Percentiles rank a stretch among this genome's conserved stretches.
phyloP scores from a whole-genome alignment of 2,113 vertebrate genomes.

The Carassius gibelio region DNA sequence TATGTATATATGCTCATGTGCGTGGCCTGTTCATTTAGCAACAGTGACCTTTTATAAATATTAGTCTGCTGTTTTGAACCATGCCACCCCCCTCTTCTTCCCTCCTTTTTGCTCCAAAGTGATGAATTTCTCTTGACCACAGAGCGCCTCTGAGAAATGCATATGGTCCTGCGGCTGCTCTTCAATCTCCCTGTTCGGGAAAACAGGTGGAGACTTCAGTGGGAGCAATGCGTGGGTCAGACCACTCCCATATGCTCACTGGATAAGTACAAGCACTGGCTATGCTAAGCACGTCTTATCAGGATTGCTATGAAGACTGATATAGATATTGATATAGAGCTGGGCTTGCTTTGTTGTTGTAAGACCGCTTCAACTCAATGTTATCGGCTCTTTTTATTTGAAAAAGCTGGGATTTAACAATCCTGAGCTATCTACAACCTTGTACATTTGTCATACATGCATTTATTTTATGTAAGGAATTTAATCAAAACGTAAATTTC shows the following conservation, averaged over 20 bases:
- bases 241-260: slow-evolving; percentile 73
- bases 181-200: slow-evolving; percentile 73
- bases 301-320: not conserved
- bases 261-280: slow-evolving; percentile 29
- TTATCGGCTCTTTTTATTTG: not conserved
- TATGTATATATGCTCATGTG: slow-evolving; percentile 31
- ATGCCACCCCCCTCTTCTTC: slow-evolving; percentile 63
- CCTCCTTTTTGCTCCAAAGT: slow-evolving; percentile 55
- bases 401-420: not conserved
- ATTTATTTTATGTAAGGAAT: not conserved
- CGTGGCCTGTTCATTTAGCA: slow-evolving; percentile 71
- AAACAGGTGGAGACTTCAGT: slow-evolving; percentile 80
- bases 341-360: not conserved
- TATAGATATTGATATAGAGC: too few relatives aligned
- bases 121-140: slow-evolving; percentile 60
- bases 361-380: not conserved
- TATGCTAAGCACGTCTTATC: slow-evolving; percentile 32
- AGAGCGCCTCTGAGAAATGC: slow-evolving; percentile 25
- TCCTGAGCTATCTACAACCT: not conserved
- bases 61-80: slow-evolving; percentile 63
- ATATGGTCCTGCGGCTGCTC: slow-evolving; percentile 48
- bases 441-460: not conserved
- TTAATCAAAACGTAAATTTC: not conserved
- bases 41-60: slow-evolving; percentile 77
- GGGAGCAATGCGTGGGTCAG: slow-evolving; percentile 74